Evolutionary conservation across 2,888 invertebrate species (phyloP).

Genomic region (Drosophila limbata): DNA sequence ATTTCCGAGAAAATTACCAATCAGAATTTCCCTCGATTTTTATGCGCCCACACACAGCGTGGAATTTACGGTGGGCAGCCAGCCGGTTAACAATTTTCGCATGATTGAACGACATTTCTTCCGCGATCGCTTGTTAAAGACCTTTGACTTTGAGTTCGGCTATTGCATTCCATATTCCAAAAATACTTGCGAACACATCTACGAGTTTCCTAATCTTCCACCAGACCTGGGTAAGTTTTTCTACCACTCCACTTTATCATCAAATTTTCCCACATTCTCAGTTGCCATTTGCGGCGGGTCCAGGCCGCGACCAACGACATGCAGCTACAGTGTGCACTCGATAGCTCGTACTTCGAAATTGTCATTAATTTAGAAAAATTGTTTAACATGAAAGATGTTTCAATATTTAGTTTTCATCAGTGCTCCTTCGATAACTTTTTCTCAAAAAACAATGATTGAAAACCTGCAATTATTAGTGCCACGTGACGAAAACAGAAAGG

Average conservation of each 20-base stretch:
- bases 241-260: neutral
- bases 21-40: too few relatives aligned
- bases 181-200: slow-evolving; percentile 99
- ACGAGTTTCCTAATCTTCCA: slow-evolving; percentile 97
- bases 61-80: slow-evolving; percentile 97
- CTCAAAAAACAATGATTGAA: too few relatives aligned
- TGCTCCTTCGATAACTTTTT: too few relatives aligned
- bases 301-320: neutral
- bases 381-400: too few relatives aligned
- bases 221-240: slow-evolving; percentile 91
- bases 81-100: slow-evolving; percentile 96
- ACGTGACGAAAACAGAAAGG: too few relatives aligned
- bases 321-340: neutral
- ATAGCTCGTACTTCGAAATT: too few relatives aligned
- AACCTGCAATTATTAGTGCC: too few relatives aligned
- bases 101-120: slow-evolving; percentile 99
- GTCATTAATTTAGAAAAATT: too few relatives aligned
- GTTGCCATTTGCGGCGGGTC: neutral
- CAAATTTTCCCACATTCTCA: neutral
- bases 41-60: too few relatives aligned
- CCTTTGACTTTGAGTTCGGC: slow-evolving; percentile 99
- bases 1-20: too few relatives aligned
- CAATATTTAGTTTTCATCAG: too few relatives aligned
- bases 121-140: slow-evolving; percentile 95
- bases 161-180: slow-evolving; percentile 99